phyloP scores from a whole-genome alignment of 2,888 invertebrate genomes.

The Noctua comes region DNA sequence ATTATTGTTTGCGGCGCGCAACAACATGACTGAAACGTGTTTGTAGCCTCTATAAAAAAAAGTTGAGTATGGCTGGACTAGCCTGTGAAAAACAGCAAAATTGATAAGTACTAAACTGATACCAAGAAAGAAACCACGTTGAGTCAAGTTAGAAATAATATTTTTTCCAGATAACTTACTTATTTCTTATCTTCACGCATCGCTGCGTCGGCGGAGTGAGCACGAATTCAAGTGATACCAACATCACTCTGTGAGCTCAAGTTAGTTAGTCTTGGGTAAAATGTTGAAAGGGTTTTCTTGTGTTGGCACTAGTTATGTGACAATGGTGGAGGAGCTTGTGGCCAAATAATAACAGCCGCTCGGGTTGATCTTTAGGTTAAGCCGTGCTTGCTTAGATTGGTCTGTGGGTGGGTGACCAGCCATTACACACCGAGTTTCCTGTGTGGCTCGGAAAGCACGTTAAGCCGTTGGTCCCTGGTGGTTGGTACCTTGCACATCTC shows the following conservation, averaged over 20 bases:
- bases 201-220: constrained; percentile 31
- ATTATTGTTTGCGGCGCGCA: too few species aligned
- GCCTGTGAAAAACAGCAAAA: not conserved
- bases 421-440: too few species aligned
- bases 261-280: constrained; percentile 11
- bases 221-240: constrained; percentile 36
- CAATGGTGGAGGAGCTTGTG: not conserved
- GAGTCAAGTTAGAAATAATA: constrained; percentile 30
- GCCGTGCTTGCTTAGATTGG: not conserved
- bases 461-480: too few species aligned
- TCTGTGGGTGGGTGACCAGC: not conserved
- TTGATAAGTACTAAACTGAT: not conserved
- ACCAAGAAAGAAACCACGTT: constrained; percentile 8
- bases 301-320: not conserved
- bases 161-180: constrained; percentile 42
- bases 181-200: constrained; percentile 43
- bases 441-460: too few species aligned
- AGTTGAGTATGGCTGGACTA: not conserved
- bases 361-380: not conserved
- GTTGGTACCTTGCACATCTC: too few species aligned
- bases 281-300: not conserved
- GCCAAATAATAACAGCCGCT: not conserved
- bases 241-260: constrained; percentile 6
- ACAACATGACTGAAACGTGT: too few species aligned
- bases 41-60: too few species aligned